A percentile compares a stretch with the other conserved stretches of the same genome.
phyloP scores from a whole-genome alignment of 2,113 vertebrate genomes.

The Geothlypis trichas region DNA sequence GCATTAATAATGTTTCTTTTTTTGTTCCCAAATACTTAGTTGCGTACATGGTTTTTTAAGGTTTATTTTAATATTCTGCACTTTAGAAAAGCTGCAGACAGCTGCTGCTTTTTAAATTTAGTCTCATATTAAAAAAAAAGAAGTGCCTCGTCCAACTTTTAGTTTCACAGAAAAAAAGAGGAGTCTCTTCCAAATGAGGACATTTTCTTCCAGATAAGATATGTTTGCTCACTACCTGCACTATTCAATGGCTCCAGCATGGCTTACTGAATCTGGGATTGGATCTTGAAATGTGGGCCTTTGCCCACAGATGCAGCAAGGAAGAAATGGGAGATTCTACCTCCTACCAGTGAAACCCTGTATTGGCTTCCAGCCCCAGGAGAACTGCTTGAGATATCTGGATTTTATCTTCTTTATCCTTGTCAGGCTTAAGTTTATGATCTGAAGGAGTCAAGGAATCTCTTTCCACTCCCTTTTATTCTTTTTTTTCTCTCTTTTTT shows the following conservation, averaged over 20 bases:
- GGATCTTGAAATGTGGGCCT: not conserved
- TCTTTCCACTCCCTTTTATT: not conserved
- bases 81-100: not conserved
- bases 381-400: not conserved
- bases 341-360: not conserved
- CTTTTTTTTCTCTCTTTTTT: accelerated
- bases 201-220: not conserved
- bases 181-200: not conserved
- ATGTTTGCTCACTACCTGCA: not conserved
- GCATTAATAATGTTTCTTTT: not conserved
- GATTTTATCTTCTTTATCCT: not conserved
- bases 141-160: not conserved
- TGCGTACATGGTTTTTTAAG: not conserved
- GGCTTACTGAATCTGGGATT: not conserved
- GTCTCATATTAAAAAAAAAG: not conserved
- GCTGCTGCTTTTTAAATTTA: not conserved
- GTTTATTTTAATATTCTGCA: not conserved
- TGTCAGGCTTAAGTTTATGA: not conserved
- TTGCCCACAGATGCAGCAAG: not conserved
- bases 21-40: not conserved
- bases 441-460: not conserved
- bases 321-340: not conserved
- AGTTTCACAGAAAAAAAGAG: not conserved
- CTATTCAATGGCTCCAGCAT: not conserved
- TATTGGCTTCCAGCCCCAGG: not conserved